phyloP scores from a whole-genome alignment of 2,113 vertebrate genomes.

The Clarias macrocephalus region DNA sequence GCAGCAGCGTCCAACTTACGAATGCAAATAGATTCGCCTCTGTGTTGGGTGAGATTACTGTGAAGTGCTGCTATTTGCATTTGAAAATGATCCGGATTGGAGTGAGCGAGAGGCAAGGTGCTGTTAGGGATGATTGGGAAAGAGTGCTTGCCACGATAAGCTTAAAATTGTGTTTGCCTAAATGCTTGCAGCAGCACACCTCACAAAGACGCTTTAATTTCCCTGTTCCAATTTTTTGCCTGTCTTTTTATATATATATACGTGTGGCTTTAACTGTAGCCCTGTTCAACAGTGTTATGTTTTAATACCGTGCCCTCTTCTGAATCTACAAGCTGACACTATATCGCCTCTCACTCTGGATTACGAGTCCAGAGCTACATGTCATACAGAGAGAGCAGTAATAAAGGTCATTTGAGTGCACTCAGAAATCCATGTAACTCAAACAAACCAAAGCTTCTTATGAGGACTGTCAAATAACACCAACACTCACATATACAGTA shows the following conservation, averaged over 20 bases:
- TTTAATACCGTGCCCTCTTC: constrained; percentile 49
- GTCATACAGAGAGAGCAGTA: constrained; percentile 38
- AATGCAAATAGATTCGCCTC: constrained; percentile 62
- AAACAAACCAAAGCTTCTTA: constrained; percentile 30
- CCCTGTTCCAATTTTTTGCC: constrained; percentile 45
- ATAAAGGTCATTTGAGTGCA: constrained; percentile 34
- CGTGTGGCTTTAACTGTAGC: constrained; percentile 45
- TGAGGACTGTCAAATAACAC: not conserved
- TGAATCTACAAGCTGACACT: constrained; percentile 47
- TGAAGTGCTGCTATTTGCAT: constrained; percentile 63
- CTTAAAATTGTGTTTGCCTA: constrained; percentile 61
- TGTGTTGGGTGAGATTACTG: constrained; percentile 62
- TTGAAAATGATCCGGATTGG: constrained; percentile 63
- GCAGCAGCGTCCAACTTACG: constrained; percentile 57
- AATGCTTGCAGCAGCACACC: constrained; percentile 57
- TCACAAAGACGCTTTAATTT: constrained; percentile 56
- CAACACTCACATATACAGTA: not conserved
- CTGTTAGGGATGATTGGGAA: constrained; percentile 59
- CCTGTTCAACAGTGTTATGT: constrained; percentile 39
- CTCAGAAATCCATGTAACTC: constrained; percentile 40
- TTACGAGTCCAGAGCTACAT: constrained; percentile 48
- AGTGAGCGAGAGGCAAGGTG: constrained; percentile 55
- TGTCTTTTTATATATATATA: constrained; percentile 42
- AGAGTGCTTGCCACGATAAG: constrained; percentile 55
- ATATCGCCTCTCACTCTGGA: constrained; percentile 40